Conservation (phyloP, 2,888 invertebrate genomes). For the Drosophila siamana region DNA sequence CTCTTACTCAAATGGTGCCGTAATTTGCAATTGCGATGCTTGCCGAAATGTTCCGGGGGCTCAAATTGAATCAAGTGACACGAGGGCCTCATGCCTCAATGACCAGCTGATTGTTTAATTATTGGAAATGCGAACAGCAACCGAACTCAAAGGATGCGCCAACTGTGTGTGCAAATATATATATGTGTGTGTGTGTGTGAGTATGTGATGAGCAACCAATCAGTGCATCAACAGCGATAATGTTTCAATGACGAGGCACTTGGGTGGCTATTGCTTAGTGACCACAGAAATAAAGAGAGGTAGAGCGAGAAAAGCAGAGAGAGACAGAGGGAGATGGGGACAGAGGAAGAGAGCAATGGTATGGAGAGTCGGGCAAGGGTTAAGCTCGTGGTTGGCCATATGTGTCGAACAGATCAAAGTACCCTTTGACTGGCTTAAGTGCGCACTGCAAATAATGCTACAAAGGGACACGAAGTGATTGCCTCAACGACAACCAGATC, state of each 20-base stretch:
- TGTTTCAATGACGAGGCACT: conserved; percentile 55
- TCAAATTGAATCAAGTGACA: conserved; percentile 59
- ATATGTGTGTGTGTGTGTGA: conserved; percentile 23
- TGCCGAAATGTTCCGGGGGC: conserved; percentile 22
- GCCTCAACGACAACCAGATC: background rate
- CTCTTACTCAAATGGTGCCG: background rate
- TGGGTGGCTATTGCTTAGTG: conserved; percentile 68
- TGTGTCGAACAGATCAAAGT: conserved; percentile 69
- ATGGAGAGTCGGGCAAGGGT: background rate
- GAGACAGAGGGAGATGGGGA: too few species aligned
- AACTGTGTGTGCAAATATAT: conserved; percentile 10
- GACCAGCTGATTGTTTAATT: conserved; percentile 74
- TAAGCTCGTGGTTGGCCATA: conserved; percentile 32
- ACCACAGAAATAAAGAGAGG: conserved; percentile 48
- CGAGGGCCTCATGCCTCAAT: conserved; percentile 42
- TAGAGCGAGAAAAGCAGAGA: background rate
- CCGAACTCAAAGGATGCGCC: conserved; percentile 51
- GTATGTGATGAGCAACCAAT: conserved; percentile 53
- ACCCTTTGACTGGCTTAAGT: conserved; percentile 66
- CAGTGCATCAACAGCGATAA: conserved; percentile 70
- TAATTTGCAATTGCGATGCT: conserved; percentile 44
- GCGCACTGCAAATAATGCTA: conserved; percentile 57
- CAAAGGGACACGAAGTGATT: conserved; percentile 45
- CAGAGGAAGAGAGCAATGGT: background rate
- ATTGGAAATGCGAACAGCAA: conserved; percentile 64